Evolutionary conservation across 2,797 vertebrate species (phyloP), one percentile per base, ranked within the genome.

Genomic region (Eupleurogrammus muticus): DNA sequence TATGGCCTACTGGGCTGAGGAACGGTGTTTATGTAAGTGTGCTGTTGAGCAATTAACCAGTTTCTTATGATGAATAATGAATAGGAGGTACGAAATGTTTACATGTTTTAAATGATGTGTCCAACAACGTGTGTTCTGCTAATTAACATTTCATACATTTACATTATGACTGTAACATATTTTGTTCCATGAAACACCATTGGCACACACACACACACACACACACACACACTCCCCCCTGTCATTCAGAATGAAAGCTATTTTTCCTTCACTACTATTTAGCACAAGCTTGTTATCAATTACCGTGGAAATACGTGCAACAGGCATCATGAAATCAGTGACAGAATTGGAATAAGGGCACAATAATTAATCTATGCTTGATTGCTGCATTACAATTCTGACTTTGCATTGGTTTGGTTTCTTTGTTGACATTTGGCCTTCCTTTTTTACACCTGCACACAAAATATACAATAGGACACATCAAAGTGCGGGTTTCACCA

Each of bases 401-500:
- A 40, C 17, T 66, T 34, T 51, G 13, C 49, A 61, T 47, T 54
- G 35, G n/a, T 55, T 63, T 69, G 46, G 36, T 46, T 47, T 82
- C 46, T 60, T 59, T 58, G 74, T 69, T 80, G 49, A 69, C 59
- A 54, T 47, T 62, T 21, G 57, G 28, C 66, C 65, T 71, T 71
- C 40, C 48, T 23, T 61, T 35, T 75, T 38, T 57, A 32, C 58
- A 69, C 52, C 68, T 57, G 68, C 60, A 46, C 36, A 65, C 75
- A 63, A 24, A 62, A 73, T 74, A 40, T 48, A 50, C 70, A 61
- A 60, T 11, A 9, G 63, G 61, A 73, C 68, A 78, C 81, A 81
- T 87, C 80, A 89, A 86, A 87, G 82, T 55, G 58, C 5, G 32
- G 60, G 35, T 68, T 56, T 62, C 71, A 48, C 58, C 79, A 76